Percentiles rank a stretch among this genome's conserved stretches.
phyloP scores from a whole-genome alignment of 2,797 vertebrate genomes.

The Alfaro cultratus region DNA sequence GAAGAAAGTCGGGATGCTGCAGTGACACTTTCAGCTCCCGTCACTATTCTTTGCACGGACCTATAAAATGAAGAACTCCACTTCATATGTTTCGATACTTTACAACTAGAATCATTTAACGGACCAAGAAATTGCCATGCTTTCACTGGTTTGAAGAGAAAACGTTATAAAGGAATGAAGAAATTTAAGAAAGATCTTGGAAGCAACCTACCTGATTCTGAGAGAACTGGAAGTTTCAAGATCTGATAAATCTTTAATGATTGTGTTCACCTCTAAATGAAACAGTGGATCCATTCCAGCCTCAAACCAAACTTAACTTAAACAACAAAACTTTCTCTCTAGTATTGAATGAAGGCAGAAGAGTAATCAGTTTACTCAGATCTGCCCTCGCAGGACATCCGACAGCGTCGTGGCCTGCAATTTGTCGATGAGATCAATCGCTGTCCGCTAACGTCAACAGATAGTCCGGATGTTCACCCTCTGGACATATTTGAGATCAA shows the following conservation, averaged over 20 bases:
- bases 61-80: neutral
- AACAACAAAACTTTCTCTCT: slow-evolving; percentile 19
- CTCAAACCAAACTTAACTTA: slow-evolving; percentile 28
- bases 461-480: slow-evolving; percentile 29
- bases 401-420: slow-evolving; percentile 14
- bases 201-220: slow-evolving; percentile 19
- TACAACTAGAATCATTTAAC: neutral
- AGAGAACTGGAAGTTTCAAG: slow-evolving; percentile 24
- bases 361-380: slow-evolving; percentile 45
- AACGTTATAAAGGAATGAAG: neutral
- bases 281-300: slow-evolving; percentile 20
- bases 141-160: neutral
- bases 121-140: neutral
- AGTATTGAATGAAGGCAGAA: slow-evolving; percentile 7
- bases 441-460: slow-evolving; percentile 29
- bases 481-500: slow-evolving; percentile 53
- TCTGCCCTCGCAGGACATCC: slow-evolving; percentile 34
- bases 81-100: neutral
- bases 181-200: slow-evolving; percentile 18
- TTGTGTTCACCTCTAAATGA: slow-evolving; percentile 30
- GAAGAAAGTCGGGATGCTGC: no score
- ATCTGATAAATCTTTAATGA: slow-evolving; percentile 43
- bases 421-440: slow-evolving; percentile 49
- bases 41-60: no score
- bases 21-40: no score